Base-by-base conservation (phyloP, 2,797 vertebrate genomes). In the Gadopsis marmoratus region DNA sequence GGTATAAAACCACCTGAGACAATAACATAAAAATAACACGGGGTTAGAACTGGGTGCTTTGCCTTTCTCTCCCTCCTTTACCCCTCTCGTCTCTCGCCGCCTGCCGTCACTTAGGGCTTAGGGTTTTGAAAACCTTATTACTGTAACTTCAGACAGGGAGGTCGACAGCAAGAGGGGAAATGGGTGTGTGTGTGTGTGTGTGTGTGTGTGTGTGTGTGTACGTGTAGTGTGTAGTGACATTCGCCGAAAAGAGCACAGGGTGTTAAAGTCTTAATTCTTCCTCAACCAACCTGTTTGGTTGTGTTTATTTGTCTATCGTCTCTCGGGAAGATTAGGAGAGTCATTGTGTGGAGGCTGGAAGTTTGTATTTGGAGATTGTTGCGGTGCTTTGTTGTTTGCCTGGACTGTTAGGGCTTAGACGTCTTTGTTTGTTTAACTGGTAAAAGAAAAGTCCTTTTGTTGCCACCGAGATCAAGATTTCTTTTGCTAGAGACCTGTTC, bases 131-230 rank as follows among this genome's bases (percentile, higher is more conserved):
- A 93, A 91, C 88, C 90, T 89, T 93, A 89, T 89, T 89, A 79
- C 78, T 71, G 64, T 79, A 84, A 87, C 76, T 86, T 86, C 74
- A 87, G 80, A 89, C 73, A 39, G 92, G 94, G 92, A 92, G 91
- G 92, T 91, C 78, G 56, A 65, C 41, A 67, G 80, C 84, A 87
- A 91, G 79, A 74, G 58, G 71, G 84, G 80, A 90, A 92, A 87
- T 72, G 88, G 79, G 72, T 82, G 84, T 86, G 85, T 85, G 83
- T 67, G 76, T 17, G 51, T 48, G 12, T 76, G 26, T 47, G 48
- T 54, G 60, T 26, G n/a, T 63, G 79, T 31, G 33, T 55, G 35
- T 73, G 61, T 60, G 53, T 58, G 59, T 67, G 29, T 86, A 89
- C 84, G 88, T 89, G 83, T 70, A 82, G 71, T 74, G 43, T 54